phyloP scores from a whole-genome alignment of 2,888 invertebrate genomes.

The Neocrepidodera transversa region DNA sequence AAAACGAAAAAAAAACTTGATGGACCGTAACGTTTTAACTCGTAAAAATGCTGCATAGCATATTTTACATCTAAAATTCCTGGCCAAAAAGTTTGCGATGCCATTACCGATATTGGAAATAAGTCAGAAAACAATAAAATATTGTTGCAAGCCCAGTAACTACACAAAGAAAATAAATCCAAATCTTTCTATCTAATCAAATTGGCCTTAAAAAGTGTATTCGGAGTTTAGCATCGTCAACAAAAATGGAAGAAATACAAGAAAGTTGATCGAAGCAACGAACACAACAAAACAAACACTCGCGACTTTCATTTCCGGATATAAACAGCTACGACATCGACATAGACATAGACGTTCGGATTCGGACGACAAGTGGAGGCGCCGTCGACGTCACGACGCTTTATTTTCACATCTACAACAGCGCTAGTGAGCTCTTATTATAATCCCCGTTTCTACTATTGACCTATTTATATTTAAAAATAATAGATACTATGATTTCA shows the following conservation, averaged over 20 bases:
- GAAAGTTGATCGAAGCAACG: constrained; percentile 50
- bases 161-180: constrained; percentile 30
- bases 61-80: constrained; percentile 20
- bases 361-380: constrained; percentile 43
- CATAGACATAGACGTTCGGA: constrained; percentile 39
- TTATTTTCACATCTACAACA: constrained; percentile 50
- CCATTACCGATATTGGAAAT: constrained; percentile 35
- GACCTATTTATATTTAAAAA: too few species aligned
- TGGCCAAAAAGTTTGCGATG: constrained; percentile 21
- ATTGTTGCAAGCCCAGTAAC: constrained; percentile 27
- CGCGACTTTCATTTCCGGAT: constrained; percentile 56
- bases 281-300: constrained; percentile 53
- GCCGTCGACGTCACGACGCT: constrained; percentile 39
- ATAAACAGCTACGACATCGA: constrained; percentile 54
- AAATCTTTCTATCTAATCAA: constrained; percentile 46
- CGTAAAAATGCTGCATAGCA: constrained; percentile 22
- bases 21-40: too few species aligned
- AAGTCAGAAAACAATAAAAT: constrained; percentile 34
- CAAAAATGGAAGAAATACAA: constrained; percentile 44
- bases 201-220: constrained; percentile 45
- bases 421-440: constrained; percentile 29
- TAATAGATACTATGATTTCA: too few species aligned
- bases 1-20: too few species aligned
- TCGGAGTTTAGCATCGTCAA: constrained; percentile 45
- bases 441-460: neutral